A percentile compares a stretch with the other conserved stretches of the same genome.
These are phyloP conservation scores for Apodemus speciosus DNA, from an alignment of 2,113 vertebrate genomes.

Conservation along the genomic window DNA sequence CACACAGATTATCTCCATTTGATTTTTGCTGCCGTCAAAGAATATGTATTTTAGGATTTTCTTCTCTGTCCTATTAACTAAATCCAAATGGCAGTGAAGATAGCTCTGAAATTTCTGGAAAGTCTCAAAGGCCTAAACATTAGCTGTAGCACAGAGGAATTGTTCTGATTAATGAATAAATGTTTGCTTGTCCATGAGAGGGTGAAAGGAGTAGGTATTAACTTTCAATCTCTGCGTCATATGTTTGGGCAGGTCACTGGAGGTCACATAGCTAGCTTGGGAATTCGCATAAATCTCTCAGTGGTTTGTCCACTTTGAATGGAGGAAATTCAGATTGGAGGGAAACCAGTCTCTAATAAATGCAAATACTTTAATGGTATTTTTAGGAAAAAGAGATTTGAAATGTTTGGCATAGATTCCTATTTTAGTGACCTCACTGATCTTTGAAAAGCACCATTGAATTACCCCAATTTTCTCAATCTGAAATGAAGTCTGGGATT, in stretches of 20 bases:
- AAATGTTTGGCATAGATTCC: not conserved
- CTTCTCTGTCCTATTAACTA: not conserved
- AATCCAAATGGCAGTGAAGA: not conserved
- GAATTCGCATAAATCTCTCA: not conserved
- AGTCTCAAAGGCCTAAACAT: not conserved
- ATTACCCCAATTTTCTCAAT: not conserved
- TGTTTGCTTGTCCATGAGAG: not conserved
- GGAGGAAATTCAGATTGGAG: not conserved
- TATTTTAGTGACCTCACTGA: slow-evolving; percentile 4
- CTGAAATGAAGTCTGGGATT: not conserved
- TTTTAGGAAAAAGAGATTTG: slow-evolving; percentile 5
- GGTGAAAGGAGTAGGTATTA: not conserved
- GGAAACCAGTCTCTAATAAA: slow-evolving; percentile 33
- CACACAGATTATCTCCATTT: not conserved
- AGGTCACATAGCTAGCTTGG: not conserved
- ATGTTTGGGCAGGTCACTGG: not conserved
- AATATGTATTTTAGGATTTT: not conserved
- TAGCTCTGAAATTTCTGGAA: slow-evolving; percentile 46
- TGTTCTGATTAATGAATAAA: slow-evolving; percentile 20
- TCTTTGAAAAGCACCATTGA: not conserved
- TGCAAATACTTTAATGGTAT: not conserved
- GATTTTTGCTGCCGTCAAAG: not conserved
- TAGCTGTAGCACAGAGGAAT: slow-evolving; percentile 17
- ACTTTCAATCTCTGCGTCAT: not conserved
- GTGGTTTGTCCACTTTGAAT: not conserved